Evolutionary conservation across 1,140 invertebrate genomes (phyloP).

Genomic region (Tetragonula clypearis): DNA sequence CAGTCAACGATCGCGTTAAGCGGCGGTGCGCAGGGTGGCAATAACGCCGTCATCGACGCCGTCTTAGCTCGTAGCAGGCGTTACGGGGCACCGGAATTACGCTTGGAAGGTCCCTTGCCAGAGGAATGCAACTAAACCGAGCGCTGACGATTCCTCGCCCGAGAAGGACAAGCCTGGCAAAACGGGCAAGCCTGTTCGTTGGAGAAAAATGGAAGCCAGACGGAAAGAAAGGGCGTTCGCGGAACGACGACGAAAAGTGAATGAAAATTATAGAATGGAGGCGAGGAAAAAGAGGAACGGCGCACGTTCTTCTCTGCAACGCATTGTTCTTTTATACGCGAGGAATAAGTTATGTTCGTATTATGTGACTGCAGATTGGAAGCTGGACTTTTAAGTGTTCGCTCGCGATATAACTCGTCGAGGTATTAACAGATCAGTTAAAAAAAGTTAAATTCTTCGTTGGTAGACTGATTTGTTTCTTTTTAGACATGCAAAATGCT

Average conservation of each 20-base stretch:
- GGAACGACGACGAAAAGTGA: neutral
- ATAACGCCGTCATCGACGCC: constrained; percentile 65
- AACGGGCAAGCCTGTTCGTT: too few relatives aligned
- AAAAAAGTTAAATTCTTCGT: too few relatives aligned
- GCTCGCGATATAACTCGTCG: neutral
- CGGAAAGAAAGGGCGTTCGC: neutral
- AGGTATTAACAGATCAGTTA: neutral
- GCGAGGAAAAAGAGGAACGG: neutral
- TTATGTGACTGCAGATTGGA: neutral
- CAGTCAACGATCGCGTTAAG: constrained; percentile 64
- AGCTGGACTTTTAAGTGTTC: neutral
- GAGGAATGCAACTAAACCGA: constrained; percentile 53
- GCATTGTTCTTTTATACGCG: neutral
- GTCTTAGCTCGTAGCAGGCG: constrained; percentile 29
- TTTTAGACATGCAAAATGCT: too few relatives aligned
- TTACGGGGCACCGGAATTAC: constrained; percentile 46
- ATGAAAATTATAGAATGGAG: neutral
- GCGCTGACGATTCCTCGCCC: constrained; percentile 29
- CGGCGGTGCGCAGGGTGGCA: constrained; percentile 34
- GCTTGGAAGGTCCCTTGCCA: constrained; percentile 60
- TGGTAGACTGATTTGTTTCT: too few relatives aligned
- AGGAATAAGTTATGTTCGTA: neutral
- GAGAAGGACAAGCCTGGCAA: neutral
- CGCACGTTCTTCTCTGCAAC: neutral
- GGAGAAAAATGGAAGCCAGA: constrained; percentile 8